Evolutionary conservation across 2,888 invertebrate genomes (phyloP).

Genomic region (Pyrrhosoma nymphula): DNA sequence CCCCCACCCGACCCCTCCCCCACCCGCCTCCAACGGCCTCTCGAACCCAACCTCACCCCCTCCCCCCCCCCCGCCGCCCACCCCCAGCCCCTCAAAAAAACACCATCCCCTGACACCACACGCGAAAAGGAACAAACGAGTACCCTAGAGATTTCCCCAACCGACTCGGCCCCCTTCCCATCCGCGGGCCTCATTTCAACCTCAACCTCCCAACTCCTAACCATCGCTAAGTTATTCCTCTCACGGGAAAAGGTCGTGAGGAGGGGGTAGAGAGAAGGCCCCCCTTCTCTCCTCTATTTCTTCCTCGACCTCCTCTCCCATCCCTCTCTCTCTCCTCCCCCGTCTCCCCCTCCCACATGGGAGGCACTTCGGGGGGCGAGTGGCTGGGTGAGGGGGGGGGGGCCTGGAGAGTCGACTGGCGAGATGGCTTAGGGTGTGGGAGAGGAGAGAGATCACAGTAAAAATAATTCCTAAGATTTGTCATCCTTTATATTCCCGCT

Average conservation of each 20-base stretch:
- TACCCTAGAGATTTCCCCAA: background rate
- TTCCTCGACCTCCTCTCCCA: background rate
- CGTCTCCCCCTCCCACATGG: background rate
- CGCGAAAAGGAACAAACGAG: slow-evolving; percentile 46
- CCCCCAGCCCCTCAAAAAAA: background rate
- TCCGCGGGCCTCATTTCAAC: slow-evolving; percentile 28
- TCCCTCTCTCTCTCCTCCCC: background rate
- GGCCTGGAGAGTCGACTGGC: background rate
- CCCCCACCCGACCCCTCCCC: background rate
- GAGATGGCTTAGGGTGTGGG: background rate
- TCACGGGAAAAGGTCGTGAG: slow-evolving; percentile 42
- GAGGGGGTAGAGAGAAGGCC: no score
- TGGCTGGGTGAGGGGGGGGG: slow-evolving; percentile 6
- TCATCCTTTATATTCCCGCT: slow-evolving; percentile 58
- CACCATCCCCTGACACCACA: slow-evolving; percentile 30
- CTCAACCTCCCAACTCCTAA: slow-evolving; percentile 1
- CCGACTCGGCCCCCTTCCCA: background rate
- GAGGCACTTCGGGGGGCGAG: background rate
- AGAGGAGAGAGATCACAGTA: background rate
- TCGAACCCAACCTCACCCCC: background rate
- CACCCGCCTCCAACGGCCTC: background rate
- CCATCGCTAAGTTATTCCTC: slow-evolving; percentile 58
- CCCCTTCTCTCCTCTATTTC: background rate
- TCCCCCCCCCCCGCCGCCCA: background rate
- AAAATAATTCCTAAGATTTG: slow-evolving; percentile 60